Percentiles rank a stretch among this genome's conserved stretches.
phyloP scores from a whole-genome alignment of 2,888 invertebrate genomes.

The Bugulina stolonifera region DNA sequence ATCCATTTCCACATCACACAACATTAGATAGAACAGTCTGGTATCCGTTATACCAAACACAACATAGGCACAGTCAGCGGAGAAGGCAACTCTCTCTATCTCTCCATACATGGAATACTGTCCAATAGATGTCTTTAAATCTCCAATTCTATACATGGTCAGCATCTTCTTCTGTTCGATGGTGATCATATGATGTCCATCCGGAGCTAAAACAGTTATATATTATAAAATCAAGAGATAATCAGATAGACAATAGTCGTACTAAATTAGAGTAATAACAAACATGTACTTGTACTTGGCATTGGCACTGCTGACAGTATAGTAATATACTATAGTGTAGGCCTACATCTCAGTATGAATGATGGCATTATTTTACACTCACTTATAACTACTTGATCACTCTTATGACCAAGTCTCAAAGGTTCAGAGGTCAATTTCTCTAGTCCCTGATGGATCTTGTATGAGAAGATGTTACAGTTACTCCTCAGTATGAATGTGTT shows the following conservation, averaged over 20 bases:
- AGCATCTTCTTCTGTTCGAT: slow-evolving; percentile 23
- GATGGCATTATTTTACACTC: not conserved
- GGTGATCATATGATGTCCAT: not conserved
- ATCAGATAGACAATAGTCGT: too few relatives aligned
- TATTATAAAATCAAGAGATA: not conserved
- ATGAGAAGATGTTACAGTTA: not conserved
- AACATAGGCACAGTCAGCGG: slow-evolving; percentile 4
- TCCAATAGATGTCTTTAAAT: slow-evolving; percentile 1
- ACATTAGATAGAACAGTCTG: slow-evolving; percentile 5
- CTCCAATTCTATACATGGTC: not conserved
- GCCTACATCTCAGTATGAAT: too few relatives aligned
- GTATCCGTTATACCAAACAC: slow-evolving; percentile 11
- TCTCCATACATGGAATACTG: slow-evolving; percentile 23
- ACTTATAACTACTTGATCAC: slow-evolving; percentile 9
- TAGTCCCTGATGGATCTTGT: slow-evolving; percentile 4
- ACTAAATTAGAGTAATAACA: too few relatives aligned
- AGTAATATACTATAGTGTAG: not conserved
- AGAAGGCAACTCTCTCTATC: not conserved
- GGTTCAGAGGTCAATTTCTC: not conserved
- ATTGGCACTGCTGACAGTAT: not conserved
- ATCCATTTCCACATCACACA: not conserved
- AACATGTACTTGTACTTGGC: not conserved
- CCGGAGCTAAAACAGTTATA: not conserved
- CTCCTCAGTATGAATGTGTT: not conserved
- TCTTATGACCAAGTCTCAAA: not conserved